phyloP scores from a whole-genome alignment of 2,888 invertebrate species.

The Caenorhabditis wallacei region DNA sequence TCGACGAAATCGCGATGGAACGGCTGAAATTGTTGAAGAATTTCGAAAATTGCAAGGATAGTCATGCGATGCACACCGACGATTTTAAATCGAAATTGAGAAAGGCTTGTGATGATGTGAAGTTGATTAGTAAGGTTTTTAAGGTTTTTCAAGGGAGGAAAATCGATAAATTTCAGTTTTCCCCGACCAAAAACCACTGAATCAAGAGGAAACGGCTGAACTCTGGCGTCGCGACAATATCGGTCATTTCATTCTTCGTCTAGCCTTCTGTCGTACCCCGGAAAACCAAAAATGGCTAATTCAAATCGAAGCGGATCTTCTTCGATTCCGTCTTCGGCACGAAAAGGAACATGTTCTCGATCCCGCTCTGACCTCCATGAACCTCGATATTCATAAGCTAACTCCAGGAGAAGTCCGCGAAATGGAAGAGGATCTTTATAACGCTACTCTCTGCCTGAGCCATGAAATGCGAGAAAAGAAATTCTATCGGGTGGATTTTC shows the following conservation, averaged over 20 bases:
- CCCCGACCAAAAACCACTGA: neutral
- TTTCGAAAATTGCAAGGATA: conserved; percentile 65
- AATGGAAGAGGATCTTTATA: conserved; percentile 35
- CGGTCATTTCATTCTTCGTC: conserved; percentile 93
- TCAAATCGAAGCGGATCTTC: conserved; percentile 92
- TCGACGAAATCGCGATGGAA: conserved; percentile 78
- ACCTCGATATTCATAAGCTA: conserved; percentile 75
- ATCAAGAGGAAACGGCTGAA: conserved; percentile 15
- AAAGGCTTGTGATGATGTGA: conserved; percentile 6
- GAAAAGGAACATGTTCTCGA: conserved; percentile 34
- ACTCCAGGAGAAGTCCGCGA: conserved; percentile 21
- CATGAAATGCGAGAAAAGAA: neutral
- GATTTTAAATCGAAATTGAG: conserved; percentile 46
- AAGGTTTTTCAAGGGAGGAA: neutral
- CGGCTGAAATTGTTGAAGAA: conserved; percentile 75
- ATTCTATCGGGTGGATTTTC: conserved; percentile 43
- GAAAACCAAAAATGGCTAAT: conserved; percentile 93
- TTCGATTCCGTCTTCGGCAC: conserved; percentile 57
- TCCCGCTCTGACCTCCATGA: conserved; percentile 72
- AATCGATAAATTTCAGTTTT: conserved; percentile 38
- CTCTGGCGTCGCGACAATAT: conserved; percentile 88
- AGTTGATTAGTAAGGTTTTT: conserved; percentile 46
- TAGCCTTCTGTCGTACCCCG: conserved; percentile 92
- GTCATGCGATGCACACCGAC: conserved; percentile 20
- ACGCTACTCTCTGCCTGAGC: neutral